Percentiles rank a stretch among this genome's conserved stretches.
Evolutionary conservation across 2,888 invertebrate genomes (phyloP).

Genomic region (Drosophila anceps): DNA sequence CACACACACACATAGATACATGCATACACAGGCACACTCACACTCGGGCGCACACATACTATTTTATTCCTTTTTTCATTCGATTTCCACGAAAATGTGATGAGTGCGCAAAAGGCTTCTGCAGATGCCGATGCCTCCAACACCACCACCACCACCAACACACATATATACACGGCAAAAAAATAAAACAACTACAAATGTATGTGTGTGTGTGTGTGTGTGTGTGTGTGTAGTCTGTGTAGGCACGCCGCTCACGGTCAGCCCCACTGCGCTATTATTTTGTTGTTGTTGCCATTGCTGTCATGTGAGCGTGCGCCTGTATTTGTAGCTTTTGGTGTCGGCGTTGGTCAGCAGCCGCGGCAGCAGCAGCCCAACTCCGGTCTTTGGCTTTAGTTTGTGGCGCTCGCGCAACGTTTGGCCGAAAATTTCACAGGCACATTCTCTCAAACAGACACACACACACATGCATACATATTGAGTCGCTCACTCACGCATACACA

Average conservation of each 20-base stretch:
- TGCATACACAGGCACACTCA: constrained; percentile 9
- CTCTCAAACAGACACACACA: constrained; percentile 41
- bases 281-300: constrained; percentile 37
- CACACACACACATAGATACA: constrained; percentile 10
- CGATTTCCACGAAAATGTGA: constrained; percentile 83
- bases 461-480: constrained; percentile 17
- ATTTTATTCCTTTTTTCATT: constrained; percentile 75
- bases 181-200: constrained; percentile 25
- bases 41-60: constrained; percentile 27
- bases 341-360: constrained; percentile 56
- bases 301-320: constrained; percentile 64
- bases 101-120: constrained; percentile 83
- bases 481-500: constrained; percentile 20
- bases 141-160: constrained; percentile 22
- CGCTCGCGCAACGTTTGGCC: constrained; percentile 66
- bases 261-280: constrained; percentile 63
- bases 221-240: too few relatives aligned
- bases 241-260: constrained; percentile 62
- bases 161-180: constrained; percentile 34
- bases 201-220: constrained; percentile 28
- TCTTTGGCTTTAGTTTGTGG: constrained; percentile 59
- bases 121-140: constrained; percentile 68
- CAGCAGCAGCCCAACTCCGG: constrained; percentile 54
- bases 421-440: constrained; percentile 54
- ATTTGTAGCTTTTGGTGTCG: constrained; percentile 62